phyloP scores from a whole-genome alignment of 2,888 invertebrate species.

The Ommatoiulus sabulosus region DNA sequence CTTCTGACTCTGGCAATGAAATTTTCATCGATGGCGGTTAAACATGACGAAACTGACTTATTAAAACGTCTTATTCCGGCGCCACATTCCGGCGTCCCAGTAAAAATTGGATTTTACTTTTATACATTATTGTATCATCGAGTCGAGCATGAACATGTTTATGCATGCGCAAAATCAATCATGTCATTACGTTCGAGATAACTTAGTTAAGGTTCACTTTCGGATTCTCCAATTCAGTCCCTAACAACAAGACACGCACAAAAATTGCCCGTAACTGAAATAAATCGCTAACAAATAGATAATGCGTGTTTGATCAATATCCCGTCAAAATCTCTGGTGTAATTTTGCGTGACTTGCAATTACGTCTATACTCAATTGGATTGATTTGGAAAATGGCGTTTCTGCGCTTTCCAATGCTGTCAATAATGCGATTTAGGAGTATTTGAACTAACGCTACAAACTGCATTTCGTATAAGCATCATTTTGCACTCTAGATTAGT shows the following conservation, averaged over 20 bases:
- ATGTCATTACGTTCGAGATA: too few relatives aligned
- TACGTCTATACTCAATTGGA: neutral
- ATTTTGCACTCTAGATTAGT: slow-evolving; percentile 25
- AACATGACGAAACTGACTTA: too few relatives aligned
- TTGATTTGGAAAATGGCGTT: slow-evolving; percentile 22
- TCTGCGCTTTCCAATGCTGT: neutral
- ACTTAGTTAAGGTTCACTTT: neutral
- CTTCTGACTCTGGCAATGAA: too few relatives aligned
- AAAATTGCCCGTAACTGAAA: neutral
- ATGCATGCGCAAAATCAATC: too few relatives aligned
- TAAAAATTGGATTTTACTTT: too few relatives aligned
- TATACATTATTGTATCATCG: too few relatives aligned
- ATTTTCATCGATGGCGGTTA: too few relatives aligned
- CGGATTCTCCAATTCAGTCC: neutral
- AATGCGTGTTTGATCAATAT: slow-evolving; percentile 17
- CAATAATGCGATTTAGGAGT: slow-evolving; percentile 5
- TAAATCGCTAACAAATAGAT: neutral
- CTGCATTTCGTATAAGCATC: slow-evolving; percentile 22
- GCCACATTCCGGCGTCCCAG: too few relatives aligned
- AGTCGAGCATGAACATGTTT: too few relatives aligned
- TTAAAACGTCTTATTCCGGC: too few relatives aligned
- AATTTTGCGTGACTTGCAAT: slow-evolving; percentile 13
- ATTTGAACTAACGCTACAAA: neutral
- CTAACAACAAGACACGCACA: neutral
- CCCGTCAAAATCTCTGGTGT: neutral